Evolutionary conservation across 2,888 invertebrate genomes (phyloP).

Genomic region (Oxyscelio sp.): DNA sequence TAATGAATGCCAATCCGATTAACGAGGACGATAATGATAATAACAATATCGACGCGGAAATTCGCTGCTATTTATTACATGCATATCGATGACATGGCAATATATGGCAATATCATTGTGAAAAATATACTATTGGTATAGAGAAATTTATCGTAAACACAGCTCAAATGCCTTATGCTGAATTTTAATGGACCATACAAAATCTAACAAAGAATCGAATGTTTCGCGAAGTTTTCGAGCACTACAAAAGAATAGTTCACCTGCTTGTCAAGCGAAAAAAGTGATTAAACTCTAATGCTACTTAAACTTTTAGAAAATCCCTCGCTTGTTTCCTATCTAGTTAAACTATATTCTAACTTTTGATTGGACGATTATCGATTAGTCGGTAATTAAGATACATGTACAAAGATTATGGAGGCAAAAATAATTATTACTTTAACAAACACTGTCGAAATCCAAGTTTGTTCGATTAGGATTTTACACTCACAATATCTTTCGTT

Average conservation of each 20-base stretch:
- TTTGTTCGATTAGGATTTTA: conserved; percentile 16
- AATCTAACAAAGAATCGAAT: conserved; percentile 21
- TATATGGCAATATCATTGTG: conserved; percentile 51
- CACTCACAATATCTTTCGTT: too few relatives aligned
- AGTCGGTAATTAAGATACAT: conserved; percentile 56
- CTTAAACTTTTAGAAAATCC: conserved; percentile 66
- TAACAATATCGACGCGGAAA: conserved; percentile 71
- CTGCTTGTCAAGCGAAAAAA: conserved; percentile 58
- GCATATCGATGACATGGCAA: conserved; percentile 54
- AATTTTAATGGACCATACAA: conserved; percentile 15
- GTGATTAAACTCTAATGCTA: conserved; percentile 66
- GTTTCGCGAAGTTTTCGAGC: conserved; percentile 8
- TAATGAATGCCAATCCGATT: conserved; percentile 77
- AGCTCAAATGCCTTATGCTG: background rate
- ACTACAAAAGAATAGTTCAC: conserved; percentile 10
- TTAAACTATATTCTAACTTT: conserved; percentile 73
- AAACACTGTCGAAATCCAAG: too few relatives aligned
- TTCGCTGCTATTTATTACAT: conserved; percentile 71
- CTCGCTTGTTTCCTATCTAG: conserved; percentile 63
- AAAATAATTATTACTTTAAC: conserved; percentile 22
- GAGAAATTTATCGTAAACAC: conserved; percentile 40
- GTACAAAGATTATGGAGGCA: conserved; percentile 42
- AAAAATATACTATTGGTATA: conserved; percentile 49
- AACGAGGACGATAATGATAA: conserved; percentile 76
- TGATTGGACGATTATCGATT: conserved; percentile 70